A percentile compares a stretch with the other conserved stretches of the same genome.
Conservation (phyloP, 2,113 vertebrate species). For the Tragelaphus scriptus region DNA sequence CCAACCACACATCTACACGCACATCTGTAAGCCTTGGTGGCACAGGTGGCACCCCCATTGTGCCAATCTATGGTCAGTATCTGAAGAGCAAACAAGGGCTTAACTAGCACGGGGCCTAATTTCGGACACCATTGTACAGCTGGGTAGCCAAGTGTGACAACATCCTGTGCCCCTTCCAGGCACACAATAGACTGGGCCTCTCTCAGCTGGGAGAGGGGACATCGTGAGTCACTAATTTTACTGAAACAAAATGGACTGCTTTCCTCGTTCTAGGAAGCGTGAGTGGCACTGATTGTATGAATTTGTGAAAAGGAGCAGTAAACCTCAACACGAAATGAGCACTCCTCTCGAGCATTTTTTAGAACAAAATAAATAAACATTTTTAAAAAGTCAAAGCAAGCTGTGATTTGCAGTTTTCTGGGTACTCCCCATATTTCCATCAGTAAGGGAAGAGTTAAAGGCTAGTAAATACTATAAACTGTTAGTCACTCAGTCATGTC, state of each 20-base stretch:
- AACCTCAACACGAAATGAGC: background rate
- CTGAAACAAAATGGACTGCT: background rate
- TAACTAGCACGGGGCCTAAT: background rate
- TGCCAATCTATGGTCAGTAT: background rate
- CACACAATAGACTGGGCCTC: constrained; percentile 25
- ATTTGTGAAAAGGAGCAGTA: background rate
- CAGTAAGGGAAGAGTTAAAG: background rate
- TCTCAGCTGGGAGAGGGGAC: background rate
- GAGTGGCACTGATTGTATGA: background rate
- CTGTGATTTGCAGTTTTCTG: background rate
- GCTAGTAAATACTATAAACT: too few species aligned
- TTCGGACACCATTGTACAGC: background rate
- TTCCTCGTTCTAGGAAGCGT: background rate
- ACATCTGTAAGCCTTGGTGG: too few species aligned
- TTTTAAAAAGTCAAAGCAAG: background rate
- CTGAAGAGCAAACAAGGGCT: background rate
- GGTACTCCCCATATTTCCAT: background rate
- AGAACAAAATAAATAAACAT: background rate
- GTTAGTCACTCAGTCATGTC: background rate
- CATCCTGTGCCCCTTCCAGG: background rate
- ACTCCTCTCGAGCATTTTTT: background rate
- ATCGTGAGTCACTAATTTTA: background rate
- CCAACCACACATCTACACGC: background rate
- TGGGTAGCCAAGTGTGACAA: constrained; percentile 40
- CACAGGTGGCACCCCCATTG: background rate